Conservation (phyloP, 2,113 vertebrate species). For the Phalacrocorax aristotelis region DNA sequence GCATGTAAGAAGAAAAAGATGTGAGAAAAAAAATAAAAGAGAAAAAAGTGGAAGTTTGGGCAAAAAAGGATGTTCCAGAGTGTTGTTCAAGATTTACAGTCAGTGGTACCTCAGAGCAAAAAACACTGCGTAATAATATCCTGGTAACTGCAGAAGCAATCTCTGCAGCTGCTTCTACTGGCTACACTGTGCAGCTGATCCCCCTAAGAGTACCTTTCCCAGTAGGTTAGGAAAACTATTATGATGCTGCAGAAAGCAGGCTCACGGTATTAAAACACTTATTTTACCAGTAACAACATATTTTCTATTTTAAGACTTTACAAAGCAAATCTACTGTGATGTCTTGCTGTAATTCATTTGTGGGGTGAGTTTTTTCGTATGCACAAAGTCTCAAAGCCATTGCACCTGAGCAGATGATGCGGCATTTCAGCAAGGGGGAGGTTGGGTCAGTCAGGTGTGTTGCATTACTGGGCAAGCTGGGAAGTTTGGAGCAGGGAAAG, state of each 20-base stretch:
- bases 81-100: background rate
- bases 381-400: background rate
- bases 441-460: background rate
- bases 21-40: background rate
- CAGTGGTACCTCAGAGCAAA: background rate
- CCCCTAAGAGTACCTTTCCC: background rate
- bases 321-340: background rate
- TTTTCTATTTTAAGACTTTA: background rate
- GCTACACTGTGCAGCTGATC: background rate
- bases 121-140: background rate
- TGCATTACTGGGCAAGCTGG: background rate
- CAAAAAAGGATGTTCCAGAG: background rate
- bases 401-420: background rate
- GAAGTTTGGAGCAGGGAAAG: background rate
- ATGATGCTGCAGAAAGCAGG: background rate
- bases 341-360: background rate
- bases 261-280: background rate
- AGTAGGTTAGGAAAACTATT: background rate
- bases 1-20: background rate
- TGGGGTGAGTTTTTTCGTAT: fast-evolving
- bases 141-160: background rate
- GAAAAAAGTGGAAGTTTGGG: background rate
- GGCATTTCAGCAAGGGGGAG: background rate
- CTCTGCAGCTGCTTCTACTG: background rate
- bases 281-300: background rate